Evolutionary conservation across 2,888 invertebrate species (phyloP), one percentile per base, ranked within the genome.

Genomic region (Chydorus sphaericus): DNA sequence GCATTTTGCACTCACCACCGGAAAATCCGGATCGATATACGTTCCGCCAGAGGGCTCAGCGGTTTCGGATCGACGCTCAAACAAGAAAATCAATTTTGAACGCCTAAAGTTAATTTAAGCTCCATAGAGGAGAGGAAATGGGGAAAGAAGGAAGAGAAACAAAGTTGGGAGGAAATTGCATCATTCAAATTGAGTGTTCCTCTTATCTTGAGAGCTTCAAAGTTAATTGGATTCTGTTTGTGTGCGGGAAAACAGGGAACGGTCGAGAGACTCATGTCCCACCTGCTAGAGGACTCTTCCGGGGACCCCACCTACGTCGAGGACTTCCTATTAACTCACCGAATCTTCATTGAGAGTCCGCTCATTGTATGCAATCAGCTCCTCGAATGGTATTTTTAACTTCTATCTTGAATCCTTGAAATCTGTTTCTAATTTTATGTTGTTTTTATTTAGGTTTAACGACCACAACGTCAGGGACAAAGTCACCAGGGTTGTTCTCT

Each of bases 291-390:
- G 71, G 97, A 97, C 71, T 86, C 90, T 36, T 76, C 83, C 64
- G 83, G 85, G 30, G 97, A 98, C 73, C 92, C 94, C 10, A 94
- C 92, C n/a, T 99, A 94, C 73, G 91, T 97, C 48, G 96, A 98
- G 73, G 98, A 98, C 73, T 98, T 98, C 69, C 77, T 99, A 52
- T 75, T 99, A 54, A 97, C 96, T 8, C 94, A 96, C 71, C 78
- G 98, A 62, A 94, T 93, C 50, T 99, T 98, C 69, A 86, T 96
- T 62, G 79, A 84, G 59, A 84, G 84, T 68, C 87, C 93, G 3
- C 74, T 88, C 60, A 78, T 82, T 63, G 87, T 97, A 37, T 89
- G 93, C 20, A 81, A 83, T 67, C 87, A 89, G 69, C 75, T 94
- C 59, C 74, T 93, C 64, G 79, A 82, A 61, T 92, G 93, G 92